A percentile compares a stretch with the other conserved stretches of the same genome.
phyloP scores from a whole-genome alignment of 2,888 invertebrate species.

The Pristionchus mayeri region DNA sequence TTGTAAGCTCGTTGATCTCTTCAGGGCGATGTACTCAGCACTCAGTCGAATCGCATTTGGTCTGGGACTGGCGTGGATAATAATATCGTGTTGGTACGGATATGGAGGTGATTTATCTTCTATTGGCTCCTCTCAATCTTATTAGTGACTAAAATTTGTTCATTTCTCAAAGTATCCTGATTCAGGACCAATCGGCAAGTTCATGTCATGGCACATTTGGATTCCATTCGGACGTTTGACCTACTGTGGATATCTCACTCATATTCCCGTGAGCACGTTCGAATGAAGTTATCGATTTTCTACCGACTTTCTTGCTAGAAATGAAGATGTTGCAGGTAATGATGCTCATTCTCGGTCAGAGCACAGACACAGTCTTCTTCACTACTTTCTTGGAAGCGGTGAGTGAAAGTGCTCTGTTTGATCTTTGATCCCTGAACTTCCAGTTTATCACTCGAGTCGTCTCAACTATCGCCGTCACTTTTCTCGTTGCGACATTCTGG shows the following conservation, averaged over 20 bases:
- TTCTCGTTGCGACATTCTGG: conserved; percentile 37
- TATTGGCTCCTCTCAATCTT: no score
- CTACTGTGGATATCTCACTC: conserved; percentile 58
- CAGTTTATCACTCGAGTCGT: conserved; percentile 34
- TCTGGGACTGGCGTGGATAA: conserved; percentile 19
- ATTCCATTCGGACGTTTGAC: conserved; percentile 57
- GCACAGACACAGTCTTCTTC: conserved; percentile 31
- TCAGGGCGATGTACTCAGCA: conserved; percentile 41
- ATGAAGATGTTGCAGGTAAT: no score
- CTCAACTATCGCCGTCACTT: neutral
- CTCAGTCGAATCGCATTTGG: conserved; percentile 28
- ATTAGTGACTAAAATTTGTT: no score
- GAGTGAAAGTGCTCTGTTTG: neutral
- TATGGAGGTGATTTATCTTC: neutral
- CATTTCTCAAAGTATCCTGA: no score
- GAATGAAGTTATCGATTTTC: neutral
- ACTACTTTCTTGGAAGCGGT: conserved; percentile 27
- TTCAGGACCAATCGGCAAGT: conserved; percentile 58
- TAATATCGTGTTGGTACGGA: conserved; percentile 28
- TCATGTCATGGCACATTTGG: conserved; percentile 60
- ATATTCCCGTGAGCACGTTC: conserved; percentile 28
- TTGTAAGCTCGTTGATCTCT: neutral
- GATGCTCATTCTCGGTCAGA: conserved; percentile 9
- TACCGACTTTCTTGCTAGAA: no score
- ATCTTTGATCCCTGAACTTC: neutral